Base-by-base conservation (phyloP, 2,888 invertebrate genomes). In the Cephus nigrinus region DNA sequence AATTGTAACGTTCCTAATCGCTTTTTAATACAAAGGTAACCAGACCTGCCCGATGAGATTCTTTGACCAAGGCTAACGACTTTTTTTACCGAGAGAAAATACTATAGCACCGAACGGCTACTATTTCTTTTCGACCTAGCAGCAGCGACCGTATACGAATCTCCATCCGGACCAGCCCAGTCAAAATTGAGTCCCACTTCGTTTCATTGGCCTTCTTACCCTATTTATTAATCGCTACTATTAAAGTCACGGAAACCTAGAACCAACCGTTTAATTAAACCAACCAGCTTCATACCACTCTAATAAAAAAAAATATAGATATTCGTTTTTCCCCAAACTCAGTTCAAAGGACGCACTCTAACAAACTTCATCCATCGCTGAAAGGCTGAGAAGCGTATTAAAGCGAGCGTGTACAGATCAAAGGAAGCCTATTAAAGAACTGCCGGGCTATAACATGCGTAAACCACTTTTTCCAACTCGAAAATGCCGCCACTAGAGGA, bases 331-430 rank as follows among this genome's bases (percentile, higher is more conserved):
- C 2, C 55, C 55, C 9, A 55, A 55, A 55, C 30, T 71, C 9
- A 23, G 35, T 33, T 74, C 74, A 74, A 74, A 74, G 74, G 35
- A 36, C 35, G 36, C 74, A 33, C 36, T 74, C 4, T 74, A 34
- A 74, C 35, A 74, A 34, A 74, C 74, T 74, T 74, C 55, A 74
- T 40, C 34, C 31, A 74, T 32, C 55, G 32, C 30, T 30, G 69
- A 55, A 9, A 32, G 69, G 23, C 35, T 77, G 77, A 75, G 72
- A 72, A 76, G 76, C 75, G 79, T 74, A 77, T 72, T 76, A 79
- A 82, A 84, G 76, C 81, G 82, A 79, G 80, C 81, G 80, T 82
- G 77, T 79, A 79, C 76, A 84, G 79, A 82, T 86, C 81, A 84
- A 86, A 85, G 81, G 78, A 77, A 75, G 69, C 79, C 79, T 83